Base-by-base conservation (phyloP, 1,140 invertebrate species). In the Helicoverpa armigera region DNA sequence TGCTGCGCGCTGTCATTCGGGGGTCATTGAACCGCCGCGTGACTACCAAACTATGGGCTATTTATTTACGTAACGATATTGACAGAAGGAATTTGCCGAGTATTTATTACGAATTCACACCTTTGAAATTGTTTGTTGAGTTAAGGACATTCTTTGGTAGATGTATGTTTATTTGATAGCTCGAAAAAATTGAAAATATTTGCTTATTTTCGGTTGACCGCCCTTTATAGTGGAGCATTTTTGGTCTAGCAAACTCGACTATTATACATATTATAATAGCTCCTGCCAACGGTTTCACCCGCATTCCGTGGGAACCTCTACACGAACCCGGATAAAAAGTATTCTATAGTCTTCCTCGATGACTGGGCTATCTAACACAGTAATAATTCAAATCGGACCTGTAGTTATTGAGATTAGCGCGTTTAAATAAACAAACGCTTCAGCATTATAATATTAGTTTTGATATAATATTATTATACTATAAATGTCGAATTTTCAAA, bases 1-100 rank as follows among this genome's bases (percentile, higher is more conserved):
- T 18, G 31, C 35, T 54, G 74, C 53, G 75, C 29, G 23, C 50
- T 13, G 50, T 23, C 61, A 60, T 77, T 86, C 79, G 73, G 80
- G 79, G 67, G 86, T 73, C 82, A 54, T 78, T 79, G 83, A 88
- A 85, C 77, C 10, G 23, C 79, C 54, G 65, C 73, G 82, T 85
- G 84, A 86, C 79, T 72, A 31, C 82, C 80, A 80, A 86, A 84
- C 82, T 85, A 87, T 83, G 35, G 35, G 56, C 43, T 80, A 73
- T 80, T 69, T 80, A 82, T 76, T 72, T 77, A 76, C 72, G 53
- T 67, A 80, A 61, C 23, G 23, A 76, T 76, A 13, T 77, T 54
- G 48, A 77, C 75, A 53, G 35, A 31, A 67, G 48, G 61, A 76
- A 76, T 76, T 76, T 76, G 50, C 54, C 14, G 14, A 51, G 60